Base-by-base conservation (phyloP, 2,797 vertebrate species). In the Hippoglossus hippoglossus region DNA sequence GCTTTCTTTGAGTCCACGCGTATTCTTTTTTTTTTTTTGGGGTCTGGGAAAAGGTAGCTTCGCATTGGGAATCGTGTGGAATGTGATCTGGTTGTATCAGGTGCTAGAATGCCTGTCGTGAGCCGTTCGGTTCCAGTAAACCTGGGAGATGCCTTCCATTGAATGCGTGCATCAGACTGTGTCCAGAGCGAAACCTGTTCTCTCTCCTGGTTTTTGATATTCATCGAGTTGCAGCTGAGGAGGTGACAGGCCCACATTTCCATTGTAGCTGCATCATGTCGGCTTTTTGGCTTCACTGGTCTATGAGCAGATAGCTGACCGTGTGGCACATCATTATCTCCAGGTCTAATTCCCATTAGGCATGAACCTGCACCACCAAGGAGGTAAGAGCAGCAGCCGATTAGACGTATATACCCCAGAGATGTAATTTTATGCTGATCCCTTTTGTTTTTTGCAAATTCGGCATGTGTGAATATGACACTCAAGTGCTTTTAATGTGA, bases 251-350 rank as follows among this genome's bases (percentile, higher is more conserved):
- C 49, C 2, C 1, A 4, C 13, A 51, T 67, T 67, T 24, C 12
- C 41, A 16, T 15, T 58, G 21, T 25, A 26, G 39, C 50, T 3
- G 1, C 4, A 26, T 57, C 5, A 67, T 47, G 36, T 50, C 28
- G 1, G 12, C 36, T 62, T 71, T 71, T 2, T 15, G 5, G 39
- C 25, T 54, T 24, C 36, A 57, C 22, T 25, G 54, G 39, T 58
- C 31, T 57, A 7, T 55, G 36, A 54, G 56, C 15, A 39, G 25
- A 69, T 36, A 55, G 18, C 28, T 63, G 73, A 62, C 13, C 36
- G 4, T 65, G 21, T 52, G 57, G 18, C 46, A 56, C 8, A 51
- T 66, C 25, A 68, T 9, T 60, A 26, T 52, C 7, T 13, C 28
- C 2, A 70, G 39, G 3, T 62, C 26, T 21, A 16, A 55, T 36